phyloP scores from a whole-genome alignment of 1,140 invertebrate genomes.

The Polypedilum vanderplanki region DNA sequence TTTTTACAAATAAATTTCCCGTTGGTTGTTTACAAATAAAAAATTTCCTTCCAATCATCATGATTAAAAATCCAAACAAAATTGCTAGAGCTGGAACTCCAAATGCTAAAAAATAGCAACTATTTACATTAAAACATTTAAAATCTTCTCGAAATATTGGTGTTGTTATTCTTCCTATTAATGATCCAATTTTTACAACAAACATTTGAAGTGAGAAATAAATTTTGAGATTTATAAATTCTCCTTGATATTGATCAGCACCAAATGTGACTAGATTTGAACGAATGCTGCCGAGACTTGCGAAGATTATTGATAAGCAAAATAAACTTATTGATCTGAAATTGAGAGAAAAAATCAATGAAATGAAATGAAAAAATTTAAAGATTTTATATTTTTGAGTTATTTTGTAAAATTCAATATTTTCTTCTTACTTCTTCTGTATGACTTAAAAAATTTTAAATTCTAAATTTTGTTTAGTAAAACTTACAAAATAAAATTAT shows the following conservation, averaged over 20 bases:
- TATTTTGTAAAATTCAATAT: too few species aligned
- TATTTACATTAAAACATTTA: slow-evolving; percentile 50
- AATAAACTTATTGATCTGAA: not conserved
- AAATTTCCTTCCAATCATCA: slow-evolving; percentile 48
- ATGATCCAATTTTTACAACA: slow-evolving; percentile 45
- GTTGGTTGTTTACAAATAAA: slow-evolving; percentile 50
- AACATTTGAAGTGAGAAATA: not conserved
- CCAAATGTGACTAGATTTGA: not conserved
- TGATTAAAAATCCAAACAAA: slow-evolving; percentile 49
- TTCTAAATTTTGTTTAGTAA: not conserved
- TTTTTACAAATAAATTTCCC: slow-evolving; percentile 51
- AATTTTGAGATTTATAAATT: not conserved
- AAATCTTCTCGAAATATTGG: slow-evolving; percentile 53
- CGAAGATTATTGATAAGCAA: not conserved
- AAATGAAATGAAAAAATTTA: too few species aligned
- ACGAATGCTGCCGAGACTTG: not conserved
- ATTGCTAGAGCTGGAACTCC: slow-evolving; percentile 54
- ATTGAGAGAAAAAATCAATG: not conserved
- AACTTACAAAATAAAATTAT: not conserved
- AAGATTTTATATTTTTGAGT: too few species aligned
- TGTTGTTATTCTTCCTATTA: slow-evolving; percentile 54
- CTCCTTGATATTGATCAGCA: not conserved
- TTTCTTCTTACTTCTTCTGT: too few species aligned
- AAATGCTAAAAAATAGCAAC: slow-evolving; percentile 58
- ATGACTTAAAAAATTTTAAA: not conserved